A percentile compares a stretch with the other conserved stretches of the same genome.
These are phyloP conservation scores for Myotis yumanensis DNA, from an alignment of 2,113 vertebrate species.

Conservation along the genomic window DNA sequence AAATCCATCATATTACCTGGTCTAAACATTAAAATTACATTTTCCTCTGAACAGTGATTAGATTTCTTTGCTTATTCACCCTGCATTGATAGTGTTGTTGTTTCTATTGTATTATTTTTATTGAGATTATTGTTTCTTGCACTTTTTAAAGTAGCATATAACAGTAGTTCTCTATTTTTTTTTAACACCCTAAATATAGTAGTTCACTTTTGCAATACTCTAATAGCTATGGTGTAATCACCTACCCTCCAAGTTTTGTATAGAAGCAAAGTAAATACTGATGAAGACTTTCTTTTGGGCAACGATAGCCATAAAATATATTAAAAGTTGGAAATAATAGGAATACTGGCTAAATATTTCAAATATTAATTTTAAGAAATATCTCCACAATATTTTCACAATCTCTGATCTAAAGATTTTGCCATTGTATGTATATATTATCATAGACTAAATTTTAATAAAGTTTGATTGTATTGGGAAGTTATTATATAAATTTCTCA, in stretches of 20 bases:
- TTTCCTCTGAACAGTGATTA: neutral
- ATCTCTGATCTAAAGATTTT: neutral
- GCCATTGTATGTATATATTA: neutral
- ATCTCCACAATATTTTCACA: neutral
- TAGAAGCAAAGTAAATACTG: neutral
- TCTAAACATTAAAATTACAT: constrained; percentile 9
- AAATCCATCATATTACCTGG: neutral
- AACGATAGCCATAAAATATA: neutral
- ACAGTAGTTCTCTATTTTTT: neutral
- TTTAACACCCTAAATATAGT: rapidly evolving
- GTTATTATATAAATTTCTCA: neutral
- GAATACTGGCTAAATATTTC: neutral
- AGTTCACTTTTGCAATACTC: neutral
- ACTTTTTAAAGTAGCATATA: neutral
- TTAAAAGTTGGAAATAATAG: neutral
- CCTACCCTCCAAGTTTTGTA: rapidly evolving
- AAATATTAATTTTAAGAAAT: neutral
- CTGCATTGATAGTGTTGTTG: neutral
- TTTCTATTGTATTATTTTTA: neutral
- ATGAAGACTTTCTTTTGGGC: neutral
- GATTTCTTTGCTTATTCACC: neutral
- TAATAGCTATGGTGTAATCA: neutral
- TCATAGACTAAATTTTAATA: neutral
- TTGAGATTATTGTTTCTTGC: neutral
- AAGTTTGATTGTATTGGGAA: neutral